Base-by-base conservation (phyloP, 2,888 invertebrate genomes). In the Ophion ellenae region DNA sequence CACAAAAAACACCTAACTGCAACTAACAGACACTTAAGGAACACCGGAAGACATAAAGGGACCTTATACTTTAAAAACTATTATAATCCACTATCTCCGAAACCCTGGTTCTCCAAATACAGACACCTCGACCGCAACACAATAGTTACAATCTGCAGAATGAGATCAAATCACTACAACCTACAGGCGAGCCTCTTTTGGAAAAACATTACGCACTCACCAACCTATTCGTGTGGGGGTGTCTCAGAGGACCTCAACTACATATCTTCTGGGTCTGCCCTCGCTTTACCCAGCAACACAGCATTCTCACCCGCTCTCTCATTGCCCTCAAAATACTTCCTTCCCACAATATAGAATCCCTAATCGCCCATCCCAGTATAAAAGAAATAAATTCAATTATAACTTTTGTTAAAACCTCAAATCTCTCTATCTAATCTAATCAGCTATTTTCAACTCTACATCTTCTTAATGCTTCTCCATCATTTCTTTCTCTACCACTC, bases 121-220 rank as follows among this genome's bases (percentile, higher is more conserved):
- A 63, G 28, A 28, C 6, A 7, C 24, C 28, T 63, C 2, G 28
- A 63, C 63, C 24, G 63, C 0, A 63, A 24, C 6, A 2, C 63
- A 11, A 63, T 63, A n/a, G 28, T 63, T 24, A 63, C 28, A 3
- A 6, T 77, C 24, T 67, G 59, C 20, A 77, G 77, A 59, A 77
- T 77, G 77, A 36, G 77, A 17, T 17, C 67, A 2, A 69, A 77
- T 32, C 67, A 77, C 17, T 77, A 40, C 20, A 69, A 59, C 32
- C 59, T 77, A 20, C 28, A 28, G 28, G 28, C 28, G 28, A 28
- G 28, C 28, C 28, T 28, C 28, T 28, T 28, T 28, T 2, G 75
- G 6, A 75, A 45, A 64, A 64, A 64, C 17, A 3, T 64, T 5
- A 28, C 47, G 1, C 4, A 36, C 3, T 63, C 75, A 0, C 24